phyloP scores from a whole-genome alignment of 2,113 vertebrate genomes.

The Istiophorus platypterus region DNA sequence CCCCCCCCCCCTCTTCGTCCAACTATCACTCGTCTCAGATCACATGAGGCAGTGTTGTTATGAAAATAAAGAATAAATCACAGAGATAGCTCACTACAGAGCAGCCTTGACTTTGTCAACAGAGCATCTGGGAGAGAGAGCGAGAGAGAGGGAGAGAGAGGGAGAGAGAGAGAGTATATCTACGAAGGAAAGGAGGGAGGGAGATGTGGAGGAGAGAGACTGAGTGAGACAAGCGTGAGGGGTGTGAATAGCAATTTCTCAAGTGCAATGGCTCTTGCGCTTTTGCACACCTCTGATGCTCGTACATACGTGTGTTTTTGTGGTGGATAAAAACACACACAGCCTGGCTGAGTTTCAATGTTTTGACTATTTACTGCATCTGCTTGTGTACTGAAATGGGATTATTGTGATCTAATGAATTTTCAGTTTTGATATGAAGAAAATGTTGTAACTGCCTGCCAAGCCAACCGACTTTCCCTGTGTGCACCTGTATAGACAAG shows the following conservation, averaged over 20 bases:
- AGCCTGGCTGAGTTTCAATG: not conserved
- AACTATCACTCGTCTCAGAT: constrained; percentile 59
- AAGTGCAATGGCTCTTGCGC: constrained; percentile 66
- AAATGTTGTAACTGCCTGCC: constrained; percentile 9
- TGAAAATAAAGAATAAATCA: constrained; percentile 83
- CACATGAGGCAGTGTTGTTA: constrained; percentile 70
- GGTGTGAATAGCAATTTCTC: constrained; percentile 71
- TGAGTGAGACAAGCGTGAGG: constrained; percentile 48
- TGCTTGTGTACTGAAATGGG: not conserved
- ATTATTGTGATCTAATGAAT: not conserved
- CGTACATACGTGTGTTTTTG: constrained; percentile 37
- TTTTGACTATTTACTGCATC: not conserved
- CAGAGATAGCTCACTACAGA: constrained; percentile 76
- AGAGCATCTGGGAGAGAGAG: constrained; percentile 66
- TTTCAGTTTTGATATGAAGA: constrained; percentile 14
- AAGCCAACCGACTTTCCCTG: not conserved
- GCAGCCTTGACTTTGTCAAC: constrained; percentile 83
- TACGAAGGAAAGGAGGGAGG: constrained; percentile 49
- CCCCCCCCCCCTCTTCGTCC: constrained; percentile 33
- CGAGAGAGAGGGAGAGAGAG: constrained; percentile 5
- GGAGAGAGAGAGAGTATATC: constrained; percentile 47
- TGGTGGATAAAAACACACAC: not conserved
- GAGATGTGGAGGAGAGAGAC: constrained; percentile 58
- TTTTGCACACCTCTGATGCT: constrained; percentile 53
- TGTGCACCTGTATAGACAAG: constrained; percentile 32